phyloP scores from a whole-genome alignment of 2,797 vertebrate species.

The Hydrocynus forskahlii region DNA sequence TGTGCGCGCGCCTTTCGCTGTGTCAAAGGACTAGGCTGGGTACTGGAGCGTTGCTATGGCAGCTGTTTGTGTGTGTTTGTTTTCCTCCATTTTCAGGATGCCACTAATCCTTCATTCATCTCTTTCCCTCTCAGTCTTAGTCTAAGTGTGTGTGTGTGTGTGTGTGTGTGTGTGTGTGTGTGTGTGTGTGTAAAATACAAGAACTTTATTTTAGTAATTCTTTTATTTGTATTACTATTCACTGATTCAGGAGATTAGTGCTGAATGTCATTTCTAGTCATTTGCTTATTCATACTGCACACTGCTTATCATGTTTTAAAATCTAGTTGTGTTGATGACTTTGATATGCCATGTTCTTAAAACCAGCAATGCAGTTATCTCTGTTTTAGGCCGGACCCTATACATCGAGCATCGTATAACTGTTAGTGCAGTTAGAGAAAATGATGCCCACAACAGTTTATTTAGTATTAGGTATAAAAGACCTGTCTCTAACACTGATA shows the following conservation, averaged over 20 bases:
- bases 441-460: neutral
- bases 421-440: neutral
- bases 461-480: neutral
- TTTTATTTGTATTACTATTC: neutral
- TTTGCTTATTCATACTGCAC: neutral
- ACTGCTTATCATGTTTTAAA: too few species aligned
- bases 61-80: neutral
- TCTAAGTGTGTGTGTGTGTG: neutral
- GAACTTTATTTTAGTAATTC: too few species aligned
- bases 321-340: too few species aligned
- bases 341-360: neutral
- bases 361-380: neutral
- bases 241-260: neutral
- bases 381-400: neutral
- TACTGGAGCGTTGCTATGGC: neutral
- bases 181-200: neutral
- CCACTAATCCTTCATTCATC: neutral
- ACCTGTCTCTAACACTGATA: neutral
- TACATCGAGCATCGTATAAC: neutral
- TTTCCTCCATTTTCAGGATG: neutral
- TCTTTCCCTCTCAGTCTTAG: neutral
- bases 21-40: neutral
- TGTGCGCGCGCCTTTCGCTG: neutral
- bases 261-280: neutral
- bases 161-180: neutral